Evolutionary conservation across 2,113 vertebrate species (phyloP), one percentile per base, ranked within the genome.

Genomic region (Datnioides undecimradiatus): DNA sequence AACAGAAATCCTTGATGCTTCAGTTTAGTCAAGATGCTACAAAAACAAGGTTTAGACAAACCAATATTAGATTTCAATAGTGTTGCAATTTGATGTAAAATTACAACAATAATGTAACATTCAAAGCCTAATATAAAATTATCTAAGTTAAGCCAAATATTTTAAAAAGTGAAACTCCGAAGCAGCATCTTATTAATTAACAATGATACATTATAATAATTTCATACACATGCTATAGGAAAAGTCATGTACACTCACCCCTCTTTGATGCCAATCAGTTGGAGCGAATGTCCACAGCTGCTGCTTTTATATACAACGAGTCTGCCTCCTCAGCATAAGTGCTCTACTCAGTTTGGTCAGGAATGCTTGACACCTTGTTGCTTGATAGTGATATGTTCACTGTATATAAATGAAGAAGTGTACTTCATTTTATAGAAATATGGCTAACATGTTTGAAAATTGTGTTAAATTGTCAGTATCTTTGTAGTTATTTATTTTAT

Each of bases 341-440:
- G 29, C 46, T 16, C 36, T 16, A 46, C 76, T 80, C 40, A 74
- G 27, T 88, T 85, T 88, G 83, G 83, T 88, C 79, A 80, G 34
- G 73, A 60, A 80, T 74, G 14, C 23, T 64, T 77, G 58, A 73
- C 73, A 87, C 41, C 64, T 78, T 71, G 60, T 36, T 85, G 58
- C 51, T 77, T 78, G 73, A 68, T 68, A 71, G 58, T 74, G 34
- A 80, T 73, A 73, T 36, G 46, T 71, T 68, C 54, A 45, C 4
- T 66, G n/a, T 8, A 38, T 76, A 23, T 23, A 11, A 60, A 73
- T 46, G n/a, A 73, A 77, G 38, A 57, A 40, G 45, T 33, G 17
- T 63, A 17, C 38, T 40, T 60, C 10, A 64, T 51, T 65, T 25
- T 25, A 11, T 14, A 70, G 6, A 38, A 17, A 60, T 65, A 16